phyloP scores from a whole-genome alignment of 2,797 vertebrate genomes.

The Xenentodon cancila region DNA sequence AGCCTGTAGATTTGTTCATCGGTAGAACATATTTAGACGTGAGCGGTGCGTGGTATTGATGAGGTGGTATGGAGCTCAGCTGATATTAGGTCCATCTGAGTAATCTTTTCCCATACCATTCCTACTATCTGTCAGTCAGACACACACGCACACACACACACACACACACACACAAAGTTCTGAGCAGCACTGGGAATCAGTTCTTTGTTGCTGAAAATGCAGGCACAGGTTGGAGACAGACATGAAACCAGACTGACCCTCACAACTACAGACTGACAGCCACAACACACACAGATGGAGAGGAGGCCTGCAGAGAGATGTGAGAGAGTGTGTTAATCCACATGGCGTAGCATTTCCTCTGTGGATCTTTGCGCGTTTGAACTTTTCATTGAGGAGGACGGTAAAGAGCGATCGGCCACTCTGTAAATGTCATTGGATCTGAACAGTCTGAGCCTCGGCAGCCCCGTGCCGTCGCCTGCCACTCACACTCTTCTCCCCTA shows the following conservation, averaged over 20 bases:
- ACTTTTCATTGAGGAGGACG: slow-evolving; percentile 72
- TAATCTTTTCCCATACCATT: slow-evolving; percentile 22
- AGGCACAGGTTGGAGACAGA: slow-evolving; percentile 26
- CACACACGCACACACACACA: slow-evolving; percentile 9
- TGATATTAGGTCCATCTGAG: slow-evolving; percentile 35
- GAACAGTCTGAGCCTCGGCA: slow-evolving; percentile 54
- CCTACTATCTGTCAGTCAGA: slow-evolving; percentile 21
- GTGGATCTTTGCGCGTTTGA: slow-evolving; percentile 72
- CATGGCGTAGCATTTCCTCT: slow-evolving; percentile 59
- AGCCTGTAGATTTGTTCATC: too few relatives aligned
- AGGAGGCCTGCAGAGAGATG: slow-evolving; percentile 48
- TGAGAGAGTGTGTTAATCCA: slow-evolving; percentile 66
- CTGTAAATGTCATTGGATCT: slow-evolving; percentile 81
- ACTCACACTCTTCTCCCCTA: slow-evolving; percentile 56
- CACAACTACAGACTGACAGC: slow-evolving; percentile 44
- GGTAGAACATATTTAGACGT: too few relatives aligned
- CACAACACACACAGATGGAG: slow-evolving; percentile 22
- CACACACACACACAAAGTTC: slow-evolving; percentile 7
- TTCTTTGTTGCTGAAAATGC: slow-evolving; percentile 32
- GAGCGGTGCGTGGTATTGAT: too few relatives aligned
- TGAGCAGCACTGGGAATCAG: slow-evolving; percentile 17
- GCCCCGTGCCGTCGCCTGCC: slow-evolving; percentile 58
- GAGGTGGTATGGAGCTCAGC: background rate
- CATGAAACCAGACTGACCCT: slow-evolving; percentile 15
- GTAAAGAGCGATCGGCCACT: slow-evolving; percentile 68